Evolutionary conservation across 2,888 invertebrate species (phyloP).

Genomic region (Conchocele bisecta): DNA sequence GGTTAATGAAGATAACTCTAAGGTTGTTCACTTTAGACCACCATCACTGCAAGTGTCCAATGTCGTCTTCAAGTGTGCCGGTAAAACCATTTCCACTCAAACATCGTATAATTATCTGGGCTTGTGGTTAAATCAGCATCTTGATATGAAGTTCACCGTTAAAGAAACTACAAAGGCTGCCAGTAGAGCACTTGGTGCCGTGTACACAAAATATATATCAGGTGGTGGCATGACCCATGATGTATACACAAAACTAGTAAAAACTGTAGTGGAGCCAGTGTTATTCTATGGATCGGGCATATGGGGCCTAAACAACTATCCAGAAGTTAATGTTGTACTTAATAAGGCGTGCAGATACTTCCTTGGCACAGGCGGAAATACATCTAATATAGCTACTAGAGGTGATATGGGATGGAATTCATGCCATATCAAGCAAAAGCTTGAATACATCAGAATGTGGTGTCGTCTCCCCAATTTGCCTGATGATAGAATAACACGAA

Average conservation of each 20-base stretch:
- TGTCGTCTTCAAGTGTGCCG: constrained; percentile 16
- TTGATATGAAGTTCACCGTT: constrained; percentile 14
- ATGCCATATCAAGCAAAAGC: no score
- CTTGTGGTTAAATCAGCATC: constrained; percentile 6
- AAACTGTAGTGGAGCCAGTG: constrained; percentile 8
- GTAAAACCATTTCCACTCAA: neutral
- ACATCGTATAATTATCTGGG: constrained; percentile 11
- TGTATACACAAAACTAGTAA: constrained; percentile 8
- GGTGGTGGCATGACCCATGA: constrained; percentile 1
- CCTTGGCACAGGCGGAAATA: no score
- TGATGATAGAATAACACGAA: no score
- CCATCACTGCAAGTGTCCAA: neutral
- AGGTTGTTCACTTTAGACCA: constrained; percentile 26
- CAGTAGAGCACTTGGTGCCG: constrained; percentile 16
- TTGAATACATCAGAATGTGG: no score
- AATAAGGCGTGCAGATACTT: constrained; percentile 4
- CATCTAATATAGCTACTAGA: no score
- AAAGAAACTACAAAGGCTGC: constrained; percentile 22
- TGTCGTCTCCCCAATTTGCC: no score
- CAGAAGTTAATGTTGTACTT: neutral
- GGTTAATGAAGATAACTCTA: constrained; percentile 29
- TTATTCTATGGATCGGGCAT: constrained; percentile 10
- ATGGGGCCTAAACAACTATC: neutral
- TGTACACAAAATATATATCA: constrained; percentile 2
- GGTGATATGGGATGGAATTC: no score